Base-by-base conservation (phyloP, 35 echinoderm and acorn worm genomes). In the Stichopus chloronotus region DNA sequence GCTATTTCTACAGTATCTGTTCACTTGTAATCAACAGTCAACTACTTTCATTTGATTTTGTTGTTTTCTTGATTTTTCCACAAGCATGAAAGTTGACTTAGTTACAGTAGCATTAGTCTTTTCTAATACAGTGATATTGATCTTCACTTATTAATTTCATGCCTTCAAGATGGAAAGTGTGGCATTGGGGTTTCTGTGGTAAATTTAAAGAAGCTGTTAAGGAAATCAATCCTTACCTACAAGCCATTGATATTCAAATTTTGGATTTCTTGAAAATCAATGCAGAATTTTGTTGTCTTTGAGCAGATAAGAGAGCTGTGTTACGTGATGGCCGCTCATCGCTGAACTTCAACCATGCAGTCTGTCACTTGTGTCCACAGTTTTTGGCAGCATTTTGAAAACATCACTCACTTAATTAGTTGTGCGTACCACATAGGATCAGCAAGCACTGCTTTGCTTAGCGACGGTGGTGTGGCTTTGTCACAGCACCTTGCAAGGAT, bases 241-340 rank as follows among this genome's bases (percentile, higher is more conserved):
- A 58, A 22, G 82, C 82, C 24, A 58, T 85, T 85, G 82, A 85
- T 85, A 85, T 85, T 85, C 24, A 85, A 85, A 85, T 85, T 83
- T 58, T 58, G 56, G 16, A 53, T 53, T 85, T 85, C 58, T 8
- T 52, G 25, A 81, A 85, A 85, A 85, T 85, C 82, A 59, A 85
- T 85, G 82, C 57, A 20, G 82, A 85, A 56, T 85, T 25, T 55
- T 74, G 17, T 74, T 74, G 69, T 74, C 69, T 74, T 74, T 19
- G 30, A 43, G 30, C 30, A 43, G 19, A n/a, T 19, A 24, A 0
- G 69, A 74, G 69, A 74, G 6, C 17, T 0, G 19, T 20, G 22
- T 65, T 74, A 21, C 19, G 22, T 16, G 22, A 20, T 19, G 6
- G 6, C 19, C 69, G 69, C 22, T 7, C 59, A 61, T 1, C 7